phyloP scores from a whole-genome alignment of 2,113 vertebrate species.

The Aspiorhynchus laticeps region DNA sequence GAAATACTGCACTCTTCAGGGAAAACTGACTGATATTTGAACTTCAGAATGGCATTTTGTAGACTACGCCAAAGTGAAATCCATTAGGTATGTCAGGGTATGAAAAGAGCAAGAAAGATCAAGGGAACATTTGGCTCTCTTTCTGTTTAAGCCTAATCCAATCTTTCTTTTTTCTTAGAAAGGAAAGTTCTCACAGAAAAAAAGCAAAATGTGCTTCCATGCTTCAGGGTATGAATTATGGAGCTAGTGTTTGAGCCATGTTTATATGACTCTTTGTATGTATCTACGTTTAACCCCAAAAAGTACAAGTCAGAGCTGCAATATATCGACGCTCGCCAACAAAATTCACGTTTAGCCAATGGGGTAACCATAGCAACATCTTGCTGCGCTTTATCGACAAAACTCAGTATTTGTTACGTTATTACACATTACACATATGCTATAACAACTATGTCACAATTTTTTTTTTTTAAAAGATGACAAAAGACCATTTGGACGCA shows the following conservation, averaged over 20 bases:
- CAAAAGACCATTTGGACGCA: not conserved
- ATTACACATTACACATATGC: not conserved
- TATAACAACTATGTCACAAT: not conserved
- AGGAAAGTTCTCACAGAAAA: not conserved
- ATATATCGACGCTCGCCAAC: not conserved
- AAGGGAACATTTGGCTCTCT: not conserved
- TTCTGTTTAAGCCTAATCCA: not conserved
- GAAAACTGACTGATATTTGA: not conserved
- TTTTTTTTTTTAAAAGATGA: not conserved
- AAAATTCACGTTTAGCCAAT: not conserved
- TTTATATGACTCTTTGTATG: not conserved
- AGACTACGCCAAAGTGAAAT: not conserved
- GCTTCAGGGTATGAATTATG: not conserved
- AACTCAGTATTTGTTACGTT: not conserved
- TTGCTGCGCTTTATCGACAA: not conserved
- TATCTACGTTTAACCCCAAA: not conserved
- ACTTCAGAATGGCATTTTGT: not conserved
- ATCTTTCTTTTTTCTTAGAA: not conserved
- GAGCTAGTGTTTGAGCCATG: not conserved
- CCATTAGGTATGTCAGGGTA: not conserved
- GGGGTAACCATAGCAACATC: not conserved
- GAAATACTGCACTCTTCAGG: not conserved
- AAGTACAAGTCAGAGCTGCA: not conserved
- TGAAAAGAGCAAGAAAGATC: slow-evolving; percentile 11
- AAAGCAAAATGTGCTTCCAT: not conserved